A percentile compares a stretch with the other conserved stretches of the same genome.
phyloP scores from a whole-genome alignment of 53 echinoderm and acorn worm species.

The Temnopleurus reevesii region DNA sequence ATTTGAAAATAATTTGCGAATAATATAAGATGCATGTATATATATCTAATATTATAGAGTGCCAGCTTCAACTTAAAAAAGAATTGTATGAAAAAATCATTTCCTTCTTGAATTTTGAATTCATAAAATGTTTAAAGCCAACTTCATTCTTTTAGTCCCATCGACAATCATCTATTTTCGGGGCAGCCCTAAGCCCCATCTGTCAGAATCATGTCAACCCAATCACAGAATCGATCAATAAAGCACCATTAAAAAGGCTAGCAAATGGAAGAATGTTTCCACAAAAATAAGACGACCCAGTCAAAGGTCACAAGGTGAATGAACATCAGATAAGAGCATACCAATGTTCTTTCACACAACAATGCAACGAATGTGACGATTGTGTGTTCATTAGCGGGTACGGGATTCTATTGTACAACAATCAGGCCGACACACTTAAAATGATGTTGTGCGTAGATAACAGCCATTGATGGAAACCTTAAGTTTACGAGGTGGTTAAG shows the following conservation, averaged over 20 bases:
- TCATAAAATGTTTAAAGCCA: no score
- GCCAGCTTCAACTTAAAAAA: no score
- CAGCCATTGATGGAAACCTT: not conserved
- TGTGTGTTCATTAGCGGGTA: not conserved
- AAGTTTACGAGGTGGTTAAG: not conserved
- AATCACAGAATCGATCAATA: constrained; percentile 8
- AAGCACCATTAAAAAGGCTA: not conserved
- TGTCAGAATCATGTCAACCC: constrained; percentile 24
- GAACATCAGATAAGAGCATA: not conserved
- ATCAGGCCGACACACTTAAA: not conserved
- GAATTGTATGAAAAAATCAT: no score
- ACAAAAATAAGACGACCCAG: not conserved
- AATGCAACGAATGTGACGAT: no score
- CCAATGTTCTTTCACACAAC: no score
- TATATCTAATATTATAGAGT: no score
- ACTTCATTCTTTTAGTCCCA: no score
- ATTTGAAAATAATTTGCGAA: no score
- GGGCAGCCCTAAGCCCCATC: not conserved
- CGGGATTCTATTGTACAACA: not conserved
- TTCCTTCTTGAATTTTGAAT: no score
- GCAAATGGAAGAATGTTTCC: not conserved
- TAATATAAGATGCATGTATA: no score
- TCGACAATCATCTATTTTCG: no score
- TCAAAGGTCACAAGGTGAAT: not conserved
- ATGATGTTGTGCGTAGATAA: not conserved